These are phyloP conservation scores for Chaetoderma sp. DNA, from an alignment of 2,888 invertebrate species.

Conservation along the genomic window DNA sequence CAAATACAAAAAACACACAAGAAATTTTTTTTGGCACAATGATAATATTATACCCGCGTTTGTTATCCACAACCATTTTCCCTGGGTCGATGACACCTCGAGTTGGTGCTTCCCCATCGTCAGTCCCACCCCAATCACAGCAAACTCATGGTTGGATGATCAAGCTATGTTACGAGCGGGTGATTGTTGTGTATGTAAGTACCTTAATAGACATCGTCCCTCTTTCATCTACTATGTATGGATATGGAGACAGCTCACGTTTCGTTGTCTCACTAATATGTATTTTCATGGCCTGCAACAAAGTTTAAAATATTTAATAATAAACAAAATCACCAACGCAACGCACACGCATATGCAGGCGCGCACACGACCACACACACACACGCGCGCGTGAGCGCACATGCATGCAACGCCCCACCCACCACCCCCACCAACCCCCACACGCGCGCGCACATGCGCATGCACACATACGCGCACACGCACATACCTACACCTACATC, in stretches of 20 bases:
- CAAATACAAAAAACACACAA: too few relatives aligned
- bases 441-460: slow-evolving; percentile 3
- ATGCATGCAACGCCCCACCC: background rate
- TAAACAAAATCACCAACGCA: too few relatives aligned
- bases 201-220: slow-evolving; percentile 84
- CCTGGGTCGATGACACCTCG: too few relatives aligned
- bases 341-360: background rate
- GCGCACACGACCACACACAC: slow-evolving; percentile 23
- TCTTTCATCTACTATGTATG: slow-evolving; percentile 76
- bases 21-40: too few relatives aligned
- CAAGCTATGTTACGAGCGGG: too few relatives aligned
- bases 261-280: slow-evolving; percentile 93
- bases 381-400: background rate
- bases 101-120: too few relatives aligned
- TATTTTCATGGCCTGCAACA: slow-evolving; percentile 83
- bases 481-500: background rate
- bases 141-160: too few relatives aligned
- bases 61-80: too few relatives aligned
- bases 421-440: background rate
- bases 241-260: slow-evolving; percentile 77
- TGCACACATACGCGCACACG: too few relatives aligned
- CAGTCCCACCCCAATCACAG: too few relatives aligned
- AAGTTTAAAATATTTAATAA: background rate
- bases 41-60: too few relatives aligned
- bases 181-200: too few relatives aligned